Evolutionary conservation across 2,888 invertebrate genomes (phyloP).

Genomic region (Plutella xylostella): DNA sequence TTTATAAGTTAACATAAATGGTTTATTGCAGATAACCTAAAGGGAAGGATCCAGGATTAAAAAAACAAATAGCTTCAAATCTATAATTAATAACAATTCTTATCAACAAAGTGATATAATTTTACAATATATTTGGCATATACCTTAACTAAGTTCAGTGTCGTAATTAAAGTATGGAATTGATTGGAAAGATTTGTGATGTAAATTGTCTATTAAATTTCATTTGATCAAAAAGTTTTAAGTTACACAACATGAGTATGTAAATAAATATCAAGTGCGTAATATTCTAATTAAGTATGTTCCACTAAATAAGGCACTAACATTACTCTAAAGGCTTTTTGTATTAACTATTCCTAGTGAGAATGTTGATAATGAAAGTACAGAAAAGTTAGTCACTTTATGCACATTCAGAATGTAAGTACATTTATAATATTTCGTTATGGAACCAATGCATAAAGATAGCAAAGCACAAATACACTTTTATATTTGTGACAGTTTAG

Average conservation of each 20-base stretch:
- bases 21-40: neutral
- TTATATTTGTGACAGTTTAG: too few relatives aligned
- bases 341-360: too few relatives aligned
- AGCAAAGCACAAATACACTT: too few relatives aligned
- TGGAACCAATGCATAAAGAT: too few relatives aligned
- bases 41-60: neutral
- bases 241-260: conserved; percentile 1
- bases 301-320: conserved; percentile 44
- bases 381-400: too few relatives aligned
- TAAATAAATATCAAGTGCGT: conserved; percentile 22
- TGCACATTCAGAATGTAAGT: too few relatives aligned
- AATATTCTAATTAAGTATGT: conserved; percentile 28
- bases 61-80: conserved; percentile 30
- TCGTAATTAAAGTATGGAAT: neutral
- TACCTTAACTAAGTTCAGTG: conserved; percentile 34
- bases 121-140: conserved; percentile 69
- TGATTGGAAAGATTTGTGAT: conserved; percentile 29
- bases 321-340: conserved; percentile 41
- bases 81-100: conserved; percentile 65
- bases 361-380: too few relatives aligned
- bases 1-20: neutral
- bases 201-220: conserved; percentile 22
- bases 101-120: conserved; percentile 63
- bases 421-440: too few relatives aligned
- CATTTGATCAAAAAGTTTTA: conserved; percentile 8